Percentiles rank a stretch among this genome's conserved stretches.
These are phyloP conservation scores for Chymomyza procnemis DNA, from an alignment of 2,888 invertebrate species.

Conservation along the genomic window DNA sequence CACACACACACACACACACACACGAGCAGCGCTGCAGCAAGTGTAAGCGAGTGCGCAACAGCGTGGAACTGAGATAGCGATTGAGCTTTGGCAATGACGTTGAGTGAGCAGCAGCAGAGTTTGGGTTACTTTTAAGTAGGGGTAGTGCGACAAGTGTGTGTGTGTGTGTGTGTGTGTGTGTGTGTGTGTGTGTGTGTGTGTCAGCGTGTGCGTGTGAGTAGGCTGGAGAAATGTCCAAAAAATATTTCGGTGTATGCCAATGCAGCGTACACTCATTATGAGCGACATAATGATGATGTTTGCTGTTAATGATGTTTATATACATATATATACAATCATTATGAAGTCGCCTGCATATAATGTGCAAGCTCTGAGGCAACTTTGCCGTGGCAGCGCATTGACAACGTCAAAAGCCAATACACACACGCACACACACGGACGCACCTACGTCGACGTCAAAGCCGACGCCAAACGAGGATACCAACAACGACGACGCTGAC, in stretches of 20 bases:
- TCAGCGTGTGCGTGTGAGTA: constrained; percentile 16
- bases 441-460: constrained; percentile 34
- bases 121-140: constrained; percentile 65
- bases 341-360: constrained; percentile 64
- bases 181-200: constrained; percentile 13
- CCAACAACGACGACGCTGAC: constrained; percentile 27
- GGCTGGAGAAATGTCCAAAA: constrained; percentile 56
- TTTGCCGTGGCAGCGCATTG: constrained; percentile 61
- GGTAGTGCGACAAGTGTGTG: constrained; percentile 49
- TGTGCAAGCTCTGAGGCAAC: constrained; percentile 66
- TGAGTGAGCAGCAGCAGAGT: constrained; percentile 40
- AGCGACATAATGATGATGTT: constrained; percentile 35
- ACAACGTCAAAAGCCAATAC: constrained; percentile 53
- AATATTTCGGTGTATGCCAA: constrained; percentile 18
- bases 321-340: constrained; percentile 44
- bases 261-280: constrained; percentile 7
- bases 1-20: too few species aligned
- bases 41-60: constrained; percentile 14
- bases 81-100: constrained; percentile 5
- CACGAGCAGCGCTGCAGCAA: constrained; percentile 22
- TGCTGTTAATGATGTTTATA: constrained; percentile 9
- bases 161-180: neutral
- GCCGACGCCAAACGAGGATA: constrained; percentile 26
- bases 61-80: constrained; percentile 5
- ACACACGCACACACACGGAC: constrained; percentile 28